Percentiles rank a stretch among this genome's conserved stretches.
Conservation (phyloP, 1,140 invertebrate species). For the Dendrolimus punctatus region DNA sequence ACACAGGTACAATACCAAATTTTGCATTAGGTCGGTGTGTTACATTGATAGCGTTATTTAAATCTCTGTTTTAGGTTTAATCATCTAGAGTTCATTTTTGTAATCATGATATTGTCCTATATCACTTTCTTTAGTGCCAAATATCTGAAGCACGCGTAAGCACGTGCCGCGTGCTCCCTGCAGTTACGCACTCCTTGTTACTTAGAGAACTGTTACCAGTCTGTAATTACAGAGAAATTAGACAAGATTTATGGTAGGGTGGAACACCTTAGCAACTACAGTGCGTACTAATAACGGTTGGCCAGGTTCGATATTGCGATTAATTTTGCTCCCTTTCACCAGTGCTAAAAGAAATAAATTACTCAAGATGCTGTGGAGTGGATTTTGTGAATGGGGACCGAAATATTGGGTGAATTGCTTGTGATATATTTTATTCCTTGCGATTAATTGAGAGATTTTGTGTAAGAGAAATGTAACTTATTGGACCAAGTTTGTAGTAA, state of each 20-base stretch:
- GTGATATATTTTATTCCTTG: no score
- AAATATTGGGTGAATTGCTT: slow-evolving; percentile 6
- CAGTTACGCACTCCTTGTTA: slow-evolving; percentile 66
- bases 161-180: slow-evolving; percentile 62
- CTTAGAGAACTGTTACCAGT: slow-evolving; percentile 57
- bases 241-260: slow-evolving; percentile 71
- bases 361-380: slow-evolving; percentile 7
- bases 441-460: no score
- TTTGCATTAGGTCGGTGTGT: no score
- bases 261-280: slow-evolving; percentile 69
- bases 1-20: no score
- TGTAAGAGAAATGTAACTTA: no score
- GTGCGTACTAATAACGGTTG: slow-evolving; percentile 67
- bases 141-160: slow-evolving; percentile 44
- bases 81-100: no score
- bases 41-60: no score
- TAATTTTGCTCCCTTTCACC: slow-evolving; percentile 32
- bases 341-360: slow-evolving; percentile 29
- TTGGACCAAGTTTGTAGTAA: no score
- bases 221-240: slow-evolving; percentile 72
- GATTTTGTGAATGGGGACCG: slow-evolving; percentile 1
- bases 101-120: no score
- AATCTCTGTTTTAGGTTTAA: no score
- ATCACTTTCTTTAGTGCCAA: neutral
- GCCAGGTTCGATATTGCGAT: slow-evolving; percentile 63